phyloP scores from a whole-genome alignment of 2,113 vertebrate genomes.

The Polypterus bichir region DNA sequence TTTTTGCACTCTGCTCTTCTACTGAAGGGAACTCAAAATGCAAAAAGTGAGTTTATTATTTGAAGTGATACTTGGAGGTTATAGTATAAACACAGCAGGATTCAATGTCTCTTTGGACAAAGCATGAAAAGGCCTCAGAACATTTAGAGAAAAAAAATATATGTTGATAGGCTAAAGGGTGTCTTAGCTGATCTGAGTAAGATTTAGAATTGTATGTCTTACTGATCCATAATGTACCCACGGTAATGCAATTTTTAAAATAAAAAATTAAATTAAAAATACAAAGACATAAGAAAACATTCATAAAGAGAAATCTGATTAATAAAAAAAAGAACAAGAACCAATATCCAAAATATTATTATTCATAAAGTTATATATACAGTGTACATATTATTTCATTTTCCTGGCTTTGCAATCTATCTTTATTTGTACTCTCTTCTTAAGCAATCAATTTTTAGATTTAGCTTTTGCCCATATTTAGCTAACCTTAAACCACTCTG shows the following conservation, averaged over 20 bases:
- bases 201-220: not conserved
- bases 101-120: too few relatives aligned
- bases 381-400: conserved; percentile 8
- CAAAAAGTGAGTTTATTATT: too few relatives aligned
- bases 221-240: not conserved
- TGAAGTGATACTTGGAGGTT: too few relatives aligned
- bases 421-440: conserved; percentile 30
- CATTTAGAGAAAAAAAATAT: too few relatives aligned
- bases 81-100: too few relatives aligned
- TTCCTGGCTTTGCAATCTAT: conserved; percentile 14
- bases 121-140: too few relatives aligned
- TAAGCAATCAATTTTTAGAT: conserved; percentile 26
- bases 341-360: conserved; percentile 2
- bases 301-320: not conserved
- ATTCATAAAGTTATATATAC: not conserved
- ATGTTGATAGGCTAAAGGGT: too few relatives aligned
- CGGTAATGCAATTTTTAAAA: not conserved
- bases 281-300: not conserved
- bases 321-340: not conserved
- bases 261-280: not conserved
- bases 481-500: conserved; percentile 25
- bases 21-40: too few relatives aligned
- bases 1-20: too few relatives aligned
- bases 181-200: too few relatives aligned
- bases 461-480: conserved; percentile 31